phyloP scores from a whole-genome alignment of 2,888 invertebrate species.

The Harpagoxenus sublaevis region DNA sequence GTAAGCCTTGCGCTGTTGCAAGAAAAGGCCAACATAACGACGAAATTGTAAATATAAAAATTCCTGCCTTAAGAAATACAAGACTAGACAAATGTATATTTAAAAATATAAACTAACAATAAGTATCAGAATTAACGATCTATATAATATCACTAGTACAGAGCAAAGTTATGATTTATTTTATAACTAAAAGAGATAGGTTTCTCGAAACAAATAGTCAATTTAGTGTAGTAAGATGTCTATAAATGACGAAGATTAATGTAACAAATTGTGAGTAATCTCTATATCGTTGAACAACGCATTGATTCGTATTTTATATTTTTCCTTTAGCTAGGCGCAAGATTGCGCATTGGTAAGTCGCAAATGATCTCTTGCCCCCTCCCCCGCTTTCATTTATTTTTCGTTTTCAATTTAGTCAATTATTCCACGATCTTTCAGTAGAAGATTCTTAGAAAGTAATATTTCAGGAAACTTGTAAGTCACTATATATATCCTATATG shows the following conservation, averaged over 20 bases:
- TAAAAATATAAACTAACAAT: conserved; percentile 75
- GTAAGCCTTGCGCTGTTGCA: conserved; percentile 61
- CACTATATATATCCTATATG: conserved; percentile 51
- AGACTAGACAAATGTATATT: conserved; percentile 81
- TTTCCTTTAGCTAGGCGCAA: conserved; percentile 25
- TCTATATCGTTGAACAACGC: conserved; percentile 38
- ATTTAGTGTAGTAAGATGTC: conserved; percentile 76
- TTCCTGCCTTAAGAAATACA: conserved; percentile 85
- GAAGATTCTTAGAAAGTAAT: conserved; percentile 32
- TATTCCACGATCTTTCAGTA: conserved; percentile 46
- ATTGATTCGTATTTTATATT: conserved; percentile 39
- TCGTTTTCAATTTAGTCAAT: conserved; percentile 36
- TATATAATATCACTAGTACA: conserved; percentile 74
- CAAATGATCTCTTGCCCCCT: conserved; percentile 64
- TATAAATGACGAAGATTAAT: conserved; percentile 60
- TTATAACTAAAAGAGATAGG: conserved; percentile 74
- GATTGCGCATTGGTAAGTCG: conserved; percentile 51
- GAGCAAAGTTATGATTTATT: conserved; percentile 78
- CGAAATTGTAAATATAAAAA: conserved; percentile 82
- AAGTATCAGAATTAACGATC: conserved; percentile 77
- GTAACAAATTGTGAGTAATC: conserved; percentile 62
- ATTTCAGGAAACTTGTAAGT: conserved; percentile 47
- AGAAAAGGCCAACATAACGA: conserved; percentile 71
- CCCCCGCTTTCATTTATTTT: not conserved
- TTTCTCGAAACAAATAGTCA: conserved; percentile 78